Base-by-base conservation (phyloP, 2,113 vertebrate genomes). In the Mastomys natalensis region DNA sequence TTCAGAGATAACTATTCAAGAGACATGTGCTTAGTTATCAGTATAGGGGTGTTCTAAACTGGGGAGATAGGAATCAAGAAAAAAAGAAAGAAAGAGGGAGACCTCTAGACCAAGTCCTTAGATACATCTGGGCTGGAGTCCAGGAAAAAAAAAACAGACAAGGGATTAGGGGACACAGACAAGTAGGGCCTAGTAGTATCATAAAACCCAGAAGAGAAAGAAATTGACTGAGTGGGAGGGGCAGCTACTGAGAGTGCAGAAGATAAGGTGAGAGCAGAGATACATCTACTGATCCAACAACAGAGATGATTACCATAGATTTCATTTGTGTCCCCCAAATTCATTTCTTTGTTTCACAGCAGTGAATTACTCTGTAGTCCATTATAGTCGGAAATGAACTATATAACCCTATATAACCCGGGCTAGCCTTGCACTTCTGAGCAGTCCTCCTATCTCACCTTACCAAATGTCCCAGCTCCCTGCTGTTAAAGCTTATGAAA, bases 151-250 rank as follows among this genome's bases (percentile, higher is more conserved):
- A 60, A 62, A 29, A 0, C 24, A 77, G 60, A 31, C n/a, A 86
- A 87, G 45, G 15, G 19, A 53, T 13, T 70, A 19, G 51, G 55
- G 45, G 26, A 7, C 45, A 48, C 4, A 58, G 7, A 10, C 37
- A 26, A 37, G 31, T 29, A 40, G 8, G 64, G 2, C 53, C 70
- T 3, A 2, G 68, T 29, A 16, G 58, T 11, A 29, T 7, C 5
- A 22, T 21, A 43, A 88, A 91, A 64, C 3, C 24, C 89, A 74
- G 72, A 87, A 89, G 26, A 64, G 24, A 92, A 95, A 89, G 66
- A 29, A 60, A 55, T 8, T 48, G 5, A 12, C 60, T 70, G 4
- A 70, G 48, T 31, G 4, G 3, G 87, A 95, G 66, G 6, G 24
- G 51, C 48, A n/a, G 53, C 40, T 66, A 8, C 76, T 2, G 87